Evolutionary conservation across 2,888 invertebrate species (phyloP).

Genomic region (Polylopha cassiicola): DNA sequence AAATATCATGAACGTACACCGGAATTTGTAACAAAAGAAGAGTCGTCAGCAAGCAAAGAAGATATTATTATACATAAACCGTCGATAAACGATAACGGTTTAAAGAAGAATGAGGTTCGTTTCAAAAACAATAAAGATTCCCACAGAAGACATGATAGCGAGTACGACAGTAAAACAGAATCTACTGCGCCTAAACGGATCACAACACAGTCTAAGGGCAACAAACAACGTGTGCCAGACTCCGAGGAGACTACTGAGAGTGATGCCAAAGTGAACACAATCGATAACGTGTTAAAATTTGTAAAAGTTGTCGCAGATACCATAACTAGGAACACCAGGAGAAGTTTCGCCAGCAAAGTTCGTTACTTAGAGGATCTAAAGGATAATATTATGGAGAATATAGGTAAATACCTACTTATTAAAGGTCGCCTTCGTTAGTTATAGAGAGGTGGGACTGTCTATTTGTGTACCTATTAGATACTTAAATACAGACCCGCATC

Average conservation of each 20-base stretch:
- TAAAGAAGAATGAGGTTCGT: slow-evolving; percentile 3
- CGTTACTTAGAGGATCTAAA: slow-evolving; percentile 76
- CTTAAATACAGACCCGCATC: no score
- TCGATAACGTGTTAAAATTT: slow-evolving; percentile 50
- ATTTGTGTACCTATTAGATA: no score
- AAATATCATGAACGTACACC: slow-evolving; percentile 4
- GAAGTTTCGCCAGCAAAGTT: slow-evolving; percentile 74
- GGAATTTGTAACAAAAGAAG: slow-evolving; percentile 22
- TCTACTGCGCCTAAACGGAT: no score
- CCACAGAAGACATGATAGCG: slow-evolving; percentile 11
- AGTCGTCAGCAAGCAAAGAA: slow-evolving; percentile 11
- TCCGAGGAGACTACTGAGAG: slow-evolving; percentile 16
- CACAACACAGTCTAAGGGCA: no score
- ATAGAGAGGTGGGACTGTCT: no score
- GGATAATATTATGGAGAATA: slow-evolving; percentile 78
- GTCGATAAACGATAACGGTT: no score
- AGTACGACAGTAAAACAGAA: no score
- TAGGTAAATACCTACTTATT: slow-evolving; percentile 84
- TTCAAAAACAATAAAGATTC: slow-evolving; percentile 9
- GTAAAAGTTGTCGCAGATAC: slow-evolving; percentile 59
- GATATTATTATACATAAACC: no score
- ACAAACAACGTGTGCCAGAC: no score
- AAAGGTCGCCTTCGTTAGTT: no score
- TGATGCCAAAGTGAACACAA: slow-evolving; percentile 36
- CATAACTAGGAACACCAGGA: slow-evolving; percentile 54